Evolutionary conservation across 2,888 invertebrate species (phyloP).

Genomic region (Ichneumon xanthorius): DNA sequence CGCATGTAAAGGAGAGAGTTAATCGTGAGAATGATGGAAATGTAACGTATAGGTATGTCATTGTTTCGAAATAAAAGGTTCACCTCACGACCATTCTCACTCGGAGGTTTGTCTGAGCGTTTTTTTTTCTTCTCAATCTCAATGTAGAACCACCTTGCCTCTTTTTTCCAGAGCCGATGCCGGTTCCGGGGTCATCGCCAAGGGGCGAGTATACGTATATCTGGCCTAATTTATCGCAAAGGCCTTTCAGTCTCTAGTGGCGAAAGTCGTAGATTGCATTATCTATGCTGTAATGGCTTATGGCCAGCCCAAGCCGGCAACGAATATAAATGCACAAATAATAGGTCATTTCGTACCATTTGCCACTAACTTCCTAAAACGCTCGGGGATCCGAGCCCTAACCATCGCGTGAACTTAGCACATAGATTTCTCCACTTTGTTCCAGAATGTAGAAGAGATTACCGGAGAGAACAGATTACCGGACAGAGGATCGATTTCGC

Average conservation of each 20-base stretch:
- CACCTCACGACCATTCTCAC: slow-evolving; percentile 34
- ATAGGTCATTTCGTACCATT: slow-evolving; percentile 73
- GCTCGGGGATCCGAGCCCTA: slow-evolving; percentile 4
- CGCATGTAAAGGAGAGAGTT: not conserved
- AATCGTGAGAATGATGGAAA: slow-evolving; percentile 25
- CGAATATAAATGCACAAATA: not conserved
- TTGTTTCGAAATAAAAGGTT: slow-evolving; percentile 39
- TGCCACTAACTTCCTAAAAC: slow-evolving; percentile 71
- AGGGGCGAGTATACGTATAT: too few relatives aligned
- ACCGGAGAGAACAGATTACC: slow-evolving; percentile 76
- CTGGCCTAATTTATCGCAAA: slow-evolving; percentile 5
- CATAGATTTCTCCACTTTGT: slow-evolving; percentile 81
- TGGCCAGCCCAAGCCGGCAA: slow-evolving; percentile 74
- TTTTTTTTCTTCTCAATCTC: not conserved
- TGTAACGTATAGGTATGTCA: slow-evolving; percentile 15
- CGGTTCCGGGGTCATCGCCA: too few relatives aligned
- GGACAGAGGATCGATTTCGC: slow-evolving; percentile 77
- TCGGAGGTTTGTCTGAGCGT: slow-evolving; percentile 11
- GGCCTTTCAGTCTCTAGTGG: slow-evolving; percentile 74
- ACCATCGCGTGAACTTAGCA: slow-evolving; percentile 76
- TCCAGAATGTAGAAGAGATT: slow-evolving; percentile 79
- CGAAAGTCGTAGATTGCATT: slow-evolving; percentile 77
- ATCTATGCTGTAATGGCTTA: slow-evolving; percentile 73
- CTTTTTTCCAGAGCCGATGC: too few relatives aligned
- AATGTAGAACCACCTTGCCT: too few relatives aligned